Evolutionary conservation across 2,113 vertebrate species (phyloP).

Genomic region (Hippocampus comes): DNA sequence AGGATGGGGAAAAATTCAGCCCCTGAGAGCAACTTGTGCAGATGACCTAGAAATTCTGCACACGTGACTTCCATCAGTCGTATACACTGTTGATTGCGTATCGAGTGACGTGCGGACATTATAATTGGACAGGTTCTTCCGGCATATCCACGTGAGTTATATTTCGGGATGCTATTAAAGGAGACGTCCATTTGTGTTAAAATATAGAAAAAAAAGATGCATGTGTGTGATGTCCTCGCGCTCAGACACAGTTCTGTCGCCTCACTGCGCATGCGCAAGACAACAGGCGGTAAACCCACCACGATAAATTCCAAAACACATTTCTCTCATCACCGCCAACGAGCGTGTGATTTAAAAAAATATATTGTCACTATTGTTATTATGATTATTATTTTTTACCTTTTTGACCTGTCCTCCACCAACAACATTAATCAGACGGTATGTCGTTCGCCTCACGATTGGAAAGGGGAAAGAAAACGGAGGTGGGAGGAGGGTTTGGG

Average conservation of each 20-base stretch:
- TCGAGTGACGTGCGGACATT: constrained; percentile 6
- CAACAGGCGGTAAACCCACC: constrained; percentile 13
- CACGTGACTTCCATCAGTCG: constrained; percentile 7
- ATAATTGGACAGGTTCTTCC: constrained; percentile 22
- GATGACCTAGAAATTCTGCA: constrained; percentile 65
- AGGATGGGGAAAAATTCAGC: not conserved
- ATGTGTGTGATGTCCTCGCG: constrained; percentile 2
- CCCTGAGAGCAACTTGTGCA: constrained; percentile 25
- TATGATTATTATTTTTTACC: not conserved
- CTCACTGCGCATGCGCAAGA: constrained; percentile 6
- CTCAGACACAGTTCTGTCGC: constrained; percentile 12
- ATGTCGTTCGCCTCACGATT: not conserved
- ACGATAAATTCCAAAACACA: constrained; percentile 5
- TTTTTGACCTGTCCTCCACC: not conserved
- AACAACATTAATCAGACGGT: no score
- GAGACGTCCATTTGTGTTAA: not conserved
- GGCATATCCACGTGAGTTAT: not conserved
- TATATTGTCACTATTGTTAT: no score
- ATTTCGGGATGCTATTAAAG: constrained; percentile 15
- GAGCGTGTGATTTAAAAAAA: not conserved
- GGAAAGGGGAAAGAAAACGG: constrained; percentile 25
- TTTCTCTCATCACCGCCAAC: not conserved
- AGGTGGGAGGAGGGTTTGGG: not conserved
- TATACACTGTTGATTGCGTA: constrained; percentile 34
- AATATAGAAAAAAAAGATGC: not conserved